Percentiles rank a stretch among this genome's conserved stretches.
Evolutionary conservation across 2,797 vertebrate genomes (phyloP).

Genomic region (Semaprochilodus insignis): DNA sequence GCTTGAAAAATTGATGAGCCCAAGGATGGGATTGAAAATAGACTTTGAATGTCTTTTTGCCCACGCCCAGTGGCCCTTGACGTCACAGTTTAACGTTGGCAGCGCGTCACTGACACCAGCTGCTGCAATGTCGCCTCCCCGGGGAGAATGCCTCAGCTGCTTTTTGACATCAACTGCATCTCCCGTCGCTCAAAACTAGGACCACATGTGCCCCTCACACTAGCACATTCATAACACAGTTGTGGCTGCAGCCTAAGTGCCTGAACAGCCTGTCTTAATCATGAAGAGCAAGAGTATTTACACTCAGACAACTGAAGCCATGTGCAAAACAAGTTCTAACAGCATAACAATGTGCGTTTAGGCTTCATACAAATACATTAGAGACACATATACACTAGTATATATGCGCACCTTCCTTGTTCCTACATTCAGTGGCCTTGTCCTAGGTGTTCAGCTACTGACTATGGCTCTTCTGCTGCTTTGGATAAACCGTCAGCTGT

Average conservation of each 20-base stretch:
- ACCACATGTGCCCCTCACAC: constrained; percentile 68
- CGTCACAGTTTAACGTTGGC: constrained; percentile 66
- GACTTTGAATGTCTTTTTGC: constrained; percentile 59
- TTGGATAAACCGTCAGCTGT: not conserved
- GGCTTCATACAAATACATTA: not conserved
- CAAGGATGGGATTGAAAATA: constrained; percentile 55
- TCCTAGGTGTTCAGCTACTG: not conserved
- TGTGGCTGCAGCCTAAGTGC: constrained; percentile 25
- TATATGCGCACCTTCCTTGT: not conserved
- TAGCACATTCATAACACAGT: constrained; percentile 36
- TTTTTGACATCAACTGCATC: constrained; percentile 70
- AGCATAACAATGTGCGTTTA: not conserved
- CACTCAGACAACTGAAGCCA: not conserved
- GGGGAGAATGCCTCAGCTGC: constrained; percentile 72
- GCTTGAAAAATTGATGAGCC: constrained; percentile 23
- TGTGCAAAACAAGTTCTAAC: constrained; percentile 8
- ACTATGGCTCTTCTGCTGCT: not conserved
- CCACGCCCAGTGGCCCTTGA: constrained; percentile 63
- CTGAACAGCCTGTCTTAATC: constrained; percentile 21
- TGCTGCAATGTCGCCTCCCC: constrained; percentile 67
- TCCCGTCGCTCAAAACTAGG: constrained; percentile 63
- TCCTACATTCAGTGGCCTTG: not conserved
- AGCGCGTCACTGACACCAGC: constrained; percentile 71
- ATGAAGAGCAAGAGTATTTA: constrained; percentile 8
- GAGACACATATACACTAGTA: not conserved